phyloP scores from a whole-genome alignment of 2,113 vertebrate species.

The Rhea americana region DNA sequence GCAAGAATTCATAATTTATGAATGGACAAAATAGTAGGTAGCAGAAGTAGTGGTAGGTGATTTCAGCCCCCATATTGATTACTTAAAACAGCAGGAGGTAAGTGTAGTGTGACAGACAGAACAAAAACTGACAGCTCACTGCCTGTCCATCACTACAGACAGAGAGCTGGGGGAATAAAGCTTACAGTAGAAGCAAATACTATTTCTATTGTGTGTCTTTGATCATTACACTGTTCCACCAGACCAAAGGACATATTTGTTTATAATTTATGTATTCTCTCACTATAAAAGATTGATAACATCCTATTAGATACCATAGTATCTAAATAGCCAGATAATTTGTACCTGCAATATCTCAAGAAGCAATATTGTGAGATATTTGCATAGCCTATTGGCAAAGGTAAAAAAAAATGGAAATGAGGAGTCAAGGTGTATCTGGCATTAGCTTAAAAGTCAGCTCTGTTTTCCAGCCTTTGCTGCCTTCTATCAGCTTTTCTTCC shows the following conservation, averaged over 20 bases:
- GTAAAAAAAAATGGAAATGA: background rate
- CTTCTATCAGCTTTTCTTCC: background rate
- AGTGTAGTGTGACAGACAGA: slow-evolving; percentile 91
- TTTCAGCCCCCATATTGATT: slow-evolving; percentile 96
- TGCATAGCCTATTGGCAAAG: background rate
- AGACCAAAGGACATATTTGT: slow-evolving; percentile 81
- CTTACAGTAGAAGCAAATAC: slow-evolving; percentile 72
- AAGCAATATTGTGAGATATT: slow-evolving; percentile 39
- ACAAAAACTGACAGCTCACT: slow-evolving; percentile 82
- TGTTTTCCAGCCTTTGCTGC: background rate
- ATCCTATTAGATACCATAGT: slow-evolving; percentile 64
- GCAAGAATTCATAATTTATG: slow-evolving; percentile 95
- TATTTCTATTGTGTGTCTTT: slow-evolving; percentile 79
- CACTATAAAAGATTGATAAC: slow-evolving; percentile 80
- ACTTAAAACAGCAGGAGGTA: slow-evolving; percentile 94
- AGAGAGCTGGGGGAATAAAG: slow-evolving; percentile 66
- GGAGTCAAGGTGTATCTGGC: background rate
- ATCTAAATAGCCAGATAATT: slow-evolving; percentile 75
- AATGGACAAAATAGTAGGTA: slow-evolving; percentile 96
- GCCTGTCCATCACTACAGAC: slow-evolving; percentile 76
- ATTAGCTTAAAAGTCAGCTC: background rate
- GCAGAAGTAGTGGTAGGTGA: slow-evolving; percentile 91
- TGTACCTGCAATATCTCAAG: slow-evolving; percentile 70
- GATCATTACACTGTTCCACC: slow-evolving; percentile 77
- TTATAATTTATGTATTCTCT: slow-evolving; percentile 84